Base-by-base conservation (phyloP, 2,797 vertebrate species). In the Chromis chromis region DNA sequence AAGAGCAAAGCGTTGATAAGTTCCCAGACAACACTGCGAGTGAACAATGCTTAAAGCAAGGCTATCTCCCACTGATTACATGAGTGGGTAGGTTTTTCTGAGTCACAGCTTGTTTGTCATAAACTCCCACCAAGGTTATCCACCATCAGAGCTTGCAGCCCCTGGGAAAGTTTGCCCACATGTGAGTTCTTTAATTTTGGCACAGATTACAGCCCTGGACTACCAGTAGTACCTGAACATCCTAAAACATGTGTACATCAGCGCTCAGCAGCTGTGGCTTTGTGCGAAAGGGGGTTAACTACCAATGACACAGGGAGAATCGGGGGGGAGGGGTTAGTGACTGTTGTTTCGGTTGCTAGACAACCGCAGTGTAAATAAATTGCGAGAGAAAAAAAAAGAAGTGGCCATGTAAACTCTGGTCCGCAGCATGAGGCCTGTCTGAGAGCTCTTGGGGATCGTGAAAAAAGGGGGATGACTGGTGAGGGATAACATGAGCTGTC, bases 331-430 rank as follows among this genome's bases (percentile, higher is more conserved):
- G 78, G 57, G 77, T 4, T 28, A 56, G 39, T 4, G 66, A 57
- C 68, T 92, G 90, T 92, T 93, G 78, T 90, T 89, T 48, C 42
- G 81, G 91, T 92, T 90, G 88, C 90, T 80, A 79, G 76, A 70
- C 80, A 10, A 93, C 87, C 33, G 54, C 73, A 80, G 69, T 44
- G 88, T 84, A 91, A 93, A 91, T 90, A 92, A 89, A 82, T 79
- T 85, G 68, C 57, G 16, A 59, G 71, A 61, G 49, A 40, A 64
- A 49, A 28, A 58, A 52, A 70, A 54, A 67, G 70, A 42, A 57
- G 22, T 4, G 53, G 56, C 64, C 52, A 22, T 82, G 83, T 88
- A 83, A 85, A 87, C 66, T 57, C 4, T 19, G 53, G 77, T 68
- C 46, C 63, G 3, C 81, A 71, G 77, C 62, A 4, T 73, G 80